A percentile compares a stretch with the other conserved stretches of the same genome.
Conservation (phyloP, 2,113 vertebrate species). For the Protobothrops flavoviridis region DNA sequence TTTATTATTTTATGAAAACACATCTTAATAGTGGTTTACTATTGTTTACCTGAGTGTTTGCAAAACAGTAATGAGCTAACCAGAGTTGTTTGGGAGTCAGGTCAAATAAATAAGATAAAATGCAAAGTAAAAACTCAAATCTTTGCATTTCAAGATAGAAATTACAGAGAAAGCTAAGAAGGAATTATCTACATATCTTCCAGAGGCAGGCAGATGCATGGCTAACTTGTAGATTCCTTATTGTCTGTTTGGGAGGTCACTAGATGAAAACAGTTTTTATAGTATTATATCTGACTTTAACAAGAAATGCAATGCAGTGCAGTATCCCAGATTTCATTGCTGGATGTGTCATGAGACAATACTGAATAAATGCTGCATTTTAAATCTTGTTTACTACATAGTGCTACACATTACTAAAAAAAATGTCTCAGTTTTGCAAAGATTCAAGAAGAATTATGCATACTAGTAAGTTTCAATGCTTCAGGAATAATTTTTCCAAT, state of each 20-base stretch:
- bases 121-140: background rate
- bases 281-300: slow-evolving; percentile 51
- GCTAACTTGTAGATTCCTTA: background rate
- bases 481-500: slow-evolving; percentile 70
- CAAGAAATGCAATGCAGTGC: slow-evolving; percentile 42
- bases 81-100: background rate
- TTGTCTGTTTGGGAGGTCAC: slow-evolving; percentile 25
- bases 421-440: slow-evolving; percentile 74
- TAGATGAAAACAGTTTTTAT: slow-evolving; percentile 60
- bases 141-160: background rate
- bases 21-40: background rate
- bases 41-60: background rate
- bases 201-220: background rate
- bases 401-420: slow-evolving; percentile 70
- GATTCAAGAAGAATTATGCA: slow-evolving; percentile 67
- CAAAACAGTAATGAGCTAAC: background rate
- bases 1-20: background rate
- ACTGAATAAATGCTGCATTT: slow-evolving; percentile 67
- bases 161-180: background rate
- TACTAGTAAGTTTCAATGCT: slow-evolving; percentile 72
- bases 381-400: slow-evolving; percentile 69
- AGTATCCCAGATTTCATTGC: slow-evolving; percentile 61
- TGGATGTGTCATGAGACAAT: slow-evolving; percentile 70
- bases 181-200: fast-evolving
- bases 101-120: background rate